phyloP scores from a whole-genome alignment of 2,888 invertebrate genomes.

The Colostygia pectinataria region DNA sequence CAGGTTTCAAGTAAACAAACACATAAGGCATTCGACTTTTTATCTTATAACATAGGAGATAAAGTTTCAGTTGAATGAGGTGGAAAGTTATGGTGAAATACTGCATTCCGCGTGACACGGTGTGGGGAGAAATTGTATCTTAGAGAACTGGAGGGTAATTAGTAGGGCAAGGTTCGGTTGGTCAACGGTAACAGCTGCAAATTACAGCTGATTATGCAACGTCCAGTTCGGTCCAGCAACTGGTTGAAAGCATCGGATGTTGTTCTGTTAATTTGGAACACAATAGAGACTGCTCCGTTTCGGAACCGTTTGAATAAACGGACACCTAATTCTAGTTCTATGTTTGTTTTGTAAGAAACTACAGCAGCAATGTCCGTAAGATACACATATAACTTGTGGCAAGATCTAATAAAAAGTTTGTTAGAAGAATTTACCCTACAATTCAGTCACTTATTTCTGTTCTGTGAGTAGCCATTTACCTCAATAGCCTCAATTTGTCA shows the following conservation, averaged over 20 bases:
- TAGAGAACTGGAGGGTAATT: conserved; percentile 59
- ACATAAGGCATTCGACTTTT: conserved; percentile 32
- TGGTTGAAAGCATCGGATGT: conserved; percentile 24
- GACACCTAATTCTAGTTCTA: conserved; percentile 19
- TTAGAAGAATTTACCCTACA: too few relatives aligned
- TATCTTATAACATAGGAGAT: conserved; percentile 35
- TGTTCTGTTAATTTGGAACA: conserved; percentile 31
- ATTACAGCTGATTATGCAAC: conserved; percentile 26
- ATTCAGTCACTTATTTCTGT: too few relatives aligned
- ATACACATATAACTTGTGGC: too few relatives aligned
- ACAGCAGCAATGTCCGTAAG: too few relatives aligned
- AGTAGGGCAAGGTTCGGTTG: conserved; percentile 51
- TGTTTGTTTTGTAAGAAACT: conserved; percentile 4
- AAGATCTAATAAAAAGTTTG: too few relatives aligned
- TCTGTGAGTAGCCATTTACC: too few relatives aligned
- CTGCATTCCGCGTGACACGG: conserved; percentile 48
- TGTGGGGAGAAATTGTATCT: conserved; percentile 46
- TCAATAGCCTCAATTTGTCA: conserved; percentile 15
- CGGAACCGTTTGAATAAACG: conserved; percentile 22
- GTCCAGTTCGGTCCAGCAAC: conserved; percentile 23
- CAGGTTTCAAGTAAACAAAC: conserved; percentile 66
- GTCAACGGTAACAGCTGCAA: conserved; percentile 33
- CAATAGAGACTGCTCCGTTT: conserved; percentile 30
- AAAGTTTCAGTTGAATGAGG: conserved; percentile 36
- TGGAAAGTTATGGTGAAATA: conserved; percentile 45